Conservation (phyloP, 2,797 vertebrate species). For the Chaetophractus vellerosus region DNA sequence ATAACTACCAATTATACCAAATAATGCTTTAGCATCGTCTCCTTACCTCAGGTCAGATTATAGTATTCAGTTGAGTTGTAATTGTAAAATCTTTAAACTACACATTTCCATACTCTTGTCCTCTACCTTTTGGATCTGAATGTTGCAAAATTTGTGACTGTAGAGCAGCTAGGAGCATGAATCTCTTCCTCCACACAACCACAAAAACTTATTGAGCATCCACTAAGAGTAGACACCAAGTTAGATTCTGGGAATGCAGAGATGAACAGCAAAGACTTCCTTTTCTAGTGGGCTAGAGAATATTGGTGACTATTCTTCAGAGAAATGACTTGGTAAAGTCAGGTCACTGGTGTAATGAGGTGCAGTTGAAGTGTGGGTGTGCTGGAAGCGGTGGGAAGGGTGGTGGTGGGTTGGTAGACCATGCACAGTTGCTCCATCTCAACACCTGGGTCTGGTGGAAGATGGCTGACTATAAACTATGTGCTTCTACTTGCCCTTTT, state of each 20-base stretch:
- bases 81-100: not conserved
- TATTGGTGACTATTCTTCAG: not conserved
- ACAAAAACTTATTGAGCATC: not conserved
- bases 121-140: not conserved
- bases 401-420: not conserved
- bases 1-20: not conserved
- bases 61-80: not conserved
- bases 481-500: not conserved
- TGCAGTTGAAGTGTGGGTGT: not conserved
- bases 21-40: not conserved
- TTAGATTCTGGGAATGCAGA: not conserved
- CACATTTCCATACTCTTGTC: not conserved
- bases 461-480: not conserved
- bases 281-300: not conserved
- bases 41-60: not conserved
- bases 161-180: not conserved
- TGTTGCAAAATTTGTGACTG: not conserved
- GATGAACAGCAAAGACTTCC: not conserved
- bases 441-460: not conserved
- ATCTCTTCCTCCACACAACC: not conserved
- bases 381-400: not conserved
- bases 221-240: not conserved
- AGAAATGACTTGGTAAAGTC: not conserved
- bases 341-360: not conserved
- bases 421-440: not conserved